Evolutionary conservation across 2,113 vertebrate species (phyloP), one percentile per base, ranked within the genome.

Genomic region (Haplochromis burtoni): DNA sequence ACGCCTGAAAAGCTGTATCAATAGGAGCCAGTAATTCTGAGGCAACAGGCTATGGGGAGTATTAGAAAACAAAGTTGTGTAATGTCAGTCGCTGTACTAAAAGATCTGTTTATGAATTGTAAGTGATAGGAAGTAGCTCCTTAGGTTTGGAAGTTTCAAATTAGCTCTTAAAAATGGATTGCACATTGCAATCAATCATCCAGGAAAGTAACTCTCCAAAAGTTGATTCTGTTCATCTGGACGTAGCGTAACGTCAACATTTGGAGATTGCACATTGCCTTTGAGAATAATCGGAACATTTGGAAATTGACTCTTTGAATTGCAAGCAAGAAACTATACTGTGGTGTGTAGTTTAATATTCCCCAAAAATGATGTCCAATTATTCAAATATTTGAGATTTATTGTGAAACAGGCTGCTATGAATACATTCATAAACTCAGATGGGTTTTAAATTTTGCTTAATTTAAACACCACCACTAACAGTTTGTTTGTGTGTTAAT

Each of bases 181-280:
- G 10, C 11, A 19, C 14, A 17, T 24, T 55, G 57, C 35, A 38
- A 38, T 29, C 24, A 9, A 57, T 29, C 24, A 57, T 29, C 55
- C 4, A 57, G 55, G 55, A 57, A 57, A 57, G 55, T 29, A 29
- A 57, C 24, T 1, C 54, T 29, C 55, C 7, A 57, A 57, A 57
- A 57, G 55, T 29, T 57, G 4, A 57, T 57, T 57, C 55, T 16
- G 24, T 16, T 57, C 55, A 57, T 57, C 55, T 57, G 24, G 24
- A 5, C 13, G 12, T 57, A 57, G 12, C 3, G 0, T 11, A 0
- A 6, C 0, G 54, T 8, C 54, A 57, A 57, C 54, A 26, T 26
- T 57, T 57, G 0, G 54, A 57, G 54, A 59, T 5, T 59, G 55
- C 24, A 59, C 55, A 29, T 26, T 29, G 16, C 26, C 33, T 26